phyloP scores from a whole-genome alignment of 1,140 invertebrate species.

The Drosophila navojoa region DNA sequence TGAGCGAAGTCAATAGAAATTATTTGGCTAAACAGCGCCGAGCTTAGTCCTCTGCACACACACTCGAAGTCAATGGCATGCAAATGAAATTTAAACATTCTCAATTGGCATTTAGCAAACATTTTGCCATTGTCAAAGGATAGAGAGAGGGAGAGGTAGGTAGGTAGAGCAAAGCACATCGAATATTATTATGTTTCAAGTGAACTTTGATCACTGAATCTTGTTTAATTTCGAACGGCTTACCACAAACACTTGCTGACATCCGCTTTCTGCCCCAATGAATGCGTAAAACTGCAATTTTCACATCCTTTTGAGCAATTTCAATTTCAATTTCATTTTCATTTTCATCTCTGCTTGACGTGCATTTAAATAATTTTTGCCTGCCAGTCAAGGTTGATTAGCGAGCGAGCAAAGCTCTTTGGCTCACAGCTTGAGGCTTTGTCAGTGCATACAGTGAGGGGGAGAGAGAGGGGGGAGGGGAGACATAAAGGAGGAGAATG shows the following conservation, averaged over 20 bases:
- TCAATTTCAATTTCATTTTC: neutral
- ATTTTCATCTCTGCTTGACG: no score
- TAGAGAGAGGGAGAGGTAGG: no score
- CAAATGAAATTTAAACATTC: slow-evolving; percentile 20
- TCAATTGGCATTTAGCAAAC: neutral
- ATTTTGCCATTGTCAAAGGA: neutral
- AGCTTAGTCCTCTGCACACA: neutral
- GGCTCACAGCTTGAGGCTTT: no score
- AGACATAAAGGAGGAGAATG: no score
- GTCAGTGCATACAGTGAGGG: no score
- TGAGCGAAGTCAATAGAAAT: slow-evolving; percentile 38
- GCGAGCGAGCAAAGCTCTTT: no score
- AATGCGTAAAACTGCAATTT: neutral
- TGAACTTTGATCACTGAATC: no score
- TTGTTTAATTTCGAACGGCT: neutral
- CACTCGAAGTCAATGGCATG: slow-evolving; percentile 9
- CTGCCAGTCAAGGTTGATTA: no score
- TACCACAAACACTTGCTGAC: neutral
- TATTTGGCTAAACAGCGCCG: slow-evolving; percentile 10
- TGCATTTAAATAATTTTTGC: no score
- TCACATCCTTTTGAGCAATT: neutral
- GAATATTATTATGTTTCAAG: no score
- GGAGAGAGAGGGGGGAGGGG: no score
- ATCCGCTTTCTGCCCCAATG: neutral
- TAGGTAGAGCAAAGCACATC: no score